Evolutionary conservation across 1,140 invertebrate genomes (phyloP).

Genomic region (Platorchestia sp.): DNA sequence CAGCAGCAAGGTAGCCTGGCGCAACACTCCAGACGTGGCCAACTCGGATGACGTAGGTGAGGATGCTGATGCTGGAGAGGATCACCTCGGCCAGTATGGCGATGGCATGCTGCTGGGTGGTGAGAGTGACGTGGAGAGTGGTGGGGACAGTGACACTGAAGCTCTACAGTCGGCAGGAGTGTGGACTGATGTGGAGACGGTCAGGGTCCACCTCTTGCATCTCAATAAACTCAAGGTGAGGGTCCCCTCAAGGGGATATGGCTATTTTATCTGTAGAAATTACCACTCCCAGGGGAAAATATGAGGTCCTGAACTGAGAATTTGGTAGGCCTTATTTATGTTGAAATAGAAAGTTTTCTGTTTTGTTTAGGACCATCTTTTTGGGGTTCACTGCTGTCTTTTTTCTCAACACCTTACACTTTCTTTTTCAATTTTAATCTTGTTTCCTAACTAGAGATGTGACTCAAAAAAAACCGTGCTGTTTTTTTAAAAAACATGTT

Average conservation of each 20-base stretch:
- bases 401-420: background rate
- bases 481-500: too few relatives aligned
- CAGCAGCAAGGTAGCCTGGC: conserved; percentile 26
- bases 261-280: too few relatives aligned
- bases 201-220: background rate
- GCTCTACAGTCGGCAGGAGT: conserved; percentile 40
- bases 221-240: conserved; percentile 39
- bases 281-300: too few relatives aligned
- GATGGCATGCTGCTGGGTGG: conserved; percentile 7
- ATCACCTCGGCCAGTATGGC: background rate
- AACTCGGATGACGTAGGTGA: background rate
- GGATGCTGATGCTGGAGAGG: background rate
- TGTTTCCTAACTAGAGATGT: too few relatives aligned
- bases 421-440: too few relatives aligned
- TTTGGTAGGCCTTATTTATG: too few relatives aligned
- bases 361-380: too few relatives aligned
- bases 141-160: conserved; percentile 29
- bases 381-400: too few relatives aligned
- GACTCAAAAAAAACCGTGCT: too few relatives aligned
- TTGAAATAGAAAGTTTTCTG: too few relatives aligned
- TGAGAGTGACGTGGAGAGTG: conserved; percentile 42
- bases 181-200: conserved; percentile 45
- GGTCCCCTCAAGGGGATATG: too few relatives aligned
- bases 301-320: too few relatives aligned
- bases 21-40: conserved; percentile 6